Percentiles rank a stretch among this genome's conserved stretches.
phyloP scores from a whole-genome alignment of 2,888 invertebrate species.

The Catocala sponsa region DNA sequence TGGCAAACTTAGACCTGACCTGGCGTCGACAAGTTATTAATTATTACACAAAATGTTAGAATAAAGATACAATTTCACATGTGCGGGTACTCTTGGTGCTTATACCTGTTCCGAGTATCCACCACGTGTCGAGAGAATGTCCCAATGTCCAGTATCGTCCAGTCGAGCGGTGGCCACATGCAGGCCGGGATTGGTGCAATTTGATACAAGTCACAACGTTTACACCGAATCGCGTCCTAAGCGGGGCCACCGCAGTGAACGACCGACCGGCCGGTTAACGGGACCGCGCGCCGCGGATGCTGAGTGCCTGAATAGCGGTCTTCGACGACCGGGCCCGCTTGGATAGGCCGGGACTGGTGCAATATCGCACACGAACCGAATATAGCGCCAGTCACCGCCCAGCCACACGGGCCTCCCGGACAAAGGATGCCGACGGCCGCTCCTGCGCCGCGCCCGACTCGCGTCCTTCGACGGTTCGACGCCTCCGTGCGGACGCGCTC shows the following conservation, averaged over 20 bases:
- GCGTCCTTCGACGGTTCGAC: constrained; percentile 54
- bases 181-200: constrained; percentile 89
- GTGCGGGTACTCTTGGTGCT: constrained; percentile 39
- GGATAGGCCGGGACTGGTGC: constrained; percentile 89
- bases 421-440: constrained; percentile 75
- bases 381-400: constrained; percentile 87
- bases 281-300: constrained; percentile 85
- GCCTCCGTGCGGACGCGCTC: constrained; percentile 42
- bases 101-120: constrained; percentile 58
- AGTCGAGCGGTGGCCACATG: constrained; percentile 75
- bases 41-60: constrained; percentile 18
- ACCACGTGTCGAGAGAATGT: constrained; percentile 42
- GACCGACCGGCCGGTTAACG: constrained; percentile 83
- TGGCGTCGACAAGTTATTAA: constrained; percentile 31
- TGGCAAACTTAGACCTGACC: constrained; percentile 31
- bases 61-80: constrained; percentile 12
- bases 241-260: constrained; percentile 86
- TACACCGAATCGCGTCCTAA: constrained; percentile 88
- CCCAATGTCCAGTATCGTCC: constrained; percentile 31
- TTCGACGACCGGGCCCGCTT: constrained; percentile 83
- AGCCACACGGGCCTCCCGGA: constrained; percentile 84
- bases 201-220: constrained; percentile 82
- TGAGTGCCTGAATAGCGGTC: constrained; percentile 81
- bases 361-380: constrained; percentile 84
- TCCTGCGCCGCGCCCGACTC: constrained; percentile 69